Conservation (phyloP, 2,888 invertebrate genomes). For the Euphydryas editha region DNA sequence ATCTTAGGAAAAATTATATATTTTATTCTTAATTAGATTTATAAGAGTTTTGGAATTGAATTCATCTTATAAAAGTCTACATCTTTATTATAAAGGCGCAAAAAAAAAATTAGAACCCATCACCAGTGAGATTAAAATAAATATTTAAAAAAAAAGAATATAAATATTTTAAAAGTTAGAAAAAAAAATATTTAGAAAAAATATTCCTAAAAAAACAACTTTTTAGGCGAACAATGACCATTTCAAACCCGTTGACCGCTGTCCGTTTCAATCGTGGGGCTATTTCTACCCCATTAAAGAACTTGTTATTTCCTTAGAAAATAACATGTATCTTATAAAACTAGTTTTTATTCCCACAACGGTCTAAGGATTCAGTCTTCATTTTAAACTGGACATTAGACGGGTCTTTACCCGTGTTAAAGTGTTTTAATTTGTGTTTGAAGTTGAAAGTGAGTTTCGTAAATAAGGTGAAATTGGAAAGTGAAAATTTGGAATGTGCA, state of each 20-base stretch:
- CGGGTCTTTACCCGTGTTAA: constrained; percentile 36
- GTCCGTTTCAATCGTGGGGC: constrained; percentile 35
- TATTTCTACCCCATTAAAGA: constrained; percentile 29
- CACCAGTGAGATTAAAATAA: too few species aligned
- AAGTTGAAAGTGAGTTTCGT: neutral
- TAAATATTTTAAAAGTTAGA: neutral
- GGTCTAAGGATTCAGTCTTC: constrained; percentile 35
- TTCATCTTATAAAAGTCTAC: too few species aligned
- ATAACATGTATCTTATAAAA: constrained; percentile 31
- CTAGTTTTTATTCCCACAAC: constrained; percentile 43
- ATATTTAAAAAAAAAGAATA: too few species aligned
- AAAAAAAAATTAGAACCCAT: too few species aligned
- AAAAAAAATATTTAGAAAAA: neutral
- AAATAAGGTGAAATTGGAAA: neutral
- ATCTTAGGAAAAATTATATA: too few species aligned
- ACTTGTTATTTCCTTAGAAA: constrained; percentile 28
- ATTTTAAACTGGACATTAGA: constrained; percentile 32
- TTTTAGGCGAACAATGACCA: neutral
- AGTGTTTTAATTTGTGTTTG: neutral
- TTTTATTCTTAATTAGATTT: too few species aligned
- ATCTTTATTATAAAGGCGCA: too few species aligned
- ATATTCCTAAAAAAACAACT: neutral
- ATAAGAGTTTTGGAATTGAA: too few species aligned
- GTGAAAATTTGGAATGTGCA: neutral
- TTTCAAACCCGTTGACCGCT: constrained; percentile 31